Base-by-base conservation (phyloP, 1,140 invertebrate genomes). In the Maniola jurtina region DNA sequence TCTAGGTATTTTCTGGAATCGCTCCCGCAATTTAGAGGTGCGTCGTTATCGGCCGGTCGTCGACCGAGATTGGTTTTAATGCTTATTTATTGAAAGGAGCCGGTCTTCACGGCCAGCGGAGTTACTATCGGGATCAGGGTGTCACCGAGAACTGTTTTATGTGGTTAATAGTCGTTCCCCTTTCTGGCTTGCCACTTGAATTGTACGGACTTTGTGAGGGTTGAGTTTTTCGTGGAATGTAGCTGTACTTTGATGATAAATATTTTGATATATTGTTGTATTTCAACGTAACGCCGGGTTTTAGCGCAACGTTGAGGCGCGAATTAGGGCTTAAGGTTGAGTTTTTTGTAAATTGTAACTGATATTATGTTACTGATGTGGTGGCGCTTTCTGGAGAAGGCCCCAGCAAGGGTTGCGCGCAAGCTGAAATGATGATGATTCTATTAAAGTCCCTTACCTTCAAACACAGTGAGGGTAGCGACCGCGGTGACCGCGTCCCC, bases 401-500 rank as follows among this genome's bases (percentile, higher is more conserved):
- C n/a, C n/a, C n/a, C n/a, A n/a, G n/a, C n/a, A n/a, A n/a, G n/a
- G n/a, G n/a, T n/a, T n/a, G n/a, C n/a, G n/a, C 25, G 25, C 25
- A 25, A 4, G 25, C 25, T 25, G 11, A 14, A 11, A n/a, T 48
- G 13, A 48, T 14, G 42, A 48, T 47, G 40, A 0, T 14, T 61
- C 66, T 72, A 63, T 50, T 55, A 57, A 33, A 42, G 25, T 10
- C 10, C 65, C 95, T 93, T 92, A 98, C 97, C 94, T 93, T 97
- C 94, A 91, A 97, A 96, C 65, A 99, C 97, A 58, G 93, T 94
- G 67, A 99, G 93, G 45, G 94, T 95, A 33, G 97, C 97, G 71
- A 96, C 94, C 45, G 97, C 96, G 68, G 94, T 95, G 63, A 99
- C 97, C 11, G 97, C 96, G 91, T 98, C 97, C 2, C 97, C 98